Evolutionary conservation across 2,113 vertebrate genomes (phyloP).

Genomic region (Hydrolagus affinis): DNA sequence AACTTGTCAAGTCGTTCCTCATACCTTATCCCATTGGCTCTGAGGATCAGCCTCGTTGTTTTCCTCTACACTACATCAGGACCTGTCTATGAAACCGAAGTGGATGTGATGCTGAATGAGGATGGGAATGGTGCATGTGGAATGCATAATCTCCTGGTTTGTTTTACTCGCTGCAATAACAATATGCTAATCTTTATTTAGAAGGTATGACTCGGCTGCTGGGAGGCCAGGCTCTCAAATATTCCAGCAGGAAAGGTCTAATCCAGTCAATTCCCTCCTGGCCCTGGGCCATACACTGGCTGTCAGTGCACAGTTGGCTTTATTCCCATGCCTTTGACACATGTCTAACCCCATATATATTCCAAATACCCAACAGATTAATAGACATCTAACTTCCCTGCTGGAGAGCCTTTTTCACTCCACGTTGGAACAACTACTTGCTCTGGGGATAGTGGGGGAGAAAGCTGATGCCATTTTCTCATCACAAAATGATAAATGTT

Average conservation of each 20-base stretch:
- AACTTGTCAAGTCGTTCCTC: too few species aligned
- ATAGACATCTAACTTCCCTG: background rate
- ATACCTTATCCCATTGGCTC: too few species aligned
- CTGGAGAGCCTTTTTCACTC: too few species aligned
- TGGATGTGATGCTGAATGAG: too few species aligned
- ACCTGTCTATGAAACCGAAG: too few species aligned
- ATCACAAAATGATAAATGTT: background rate
- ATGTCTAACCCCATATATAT: background rate
- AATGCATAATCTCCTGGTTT: too few species aligned
- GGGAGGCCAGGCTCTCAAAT: background rate
- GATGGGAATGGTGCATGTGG: too few species aligned
- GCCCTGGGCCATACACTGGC: background rate
- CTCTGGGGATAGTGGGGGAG: too few species aligned
- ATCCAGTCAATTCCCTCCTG: background rate
- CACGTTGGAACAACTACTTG: too few species aligned
- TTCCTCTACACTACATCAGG: too few species aligned
- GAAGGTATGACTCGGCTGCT: background rate
- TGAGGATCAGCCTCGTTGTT: too few species aligned
- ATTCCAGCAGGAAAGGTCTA: background rate
- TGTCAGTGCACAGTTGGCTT: background rate
- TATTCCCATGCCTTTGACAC: background rate
- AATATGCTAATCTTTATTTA: background rate
- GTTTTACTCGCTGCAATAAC: background rate
- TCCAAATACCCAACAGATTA: background rate
- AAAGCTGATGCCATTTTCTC: background rate